Conservation (phyloP, 1,140 invertebrate species). For the Zaprionus capensis region DNA sequence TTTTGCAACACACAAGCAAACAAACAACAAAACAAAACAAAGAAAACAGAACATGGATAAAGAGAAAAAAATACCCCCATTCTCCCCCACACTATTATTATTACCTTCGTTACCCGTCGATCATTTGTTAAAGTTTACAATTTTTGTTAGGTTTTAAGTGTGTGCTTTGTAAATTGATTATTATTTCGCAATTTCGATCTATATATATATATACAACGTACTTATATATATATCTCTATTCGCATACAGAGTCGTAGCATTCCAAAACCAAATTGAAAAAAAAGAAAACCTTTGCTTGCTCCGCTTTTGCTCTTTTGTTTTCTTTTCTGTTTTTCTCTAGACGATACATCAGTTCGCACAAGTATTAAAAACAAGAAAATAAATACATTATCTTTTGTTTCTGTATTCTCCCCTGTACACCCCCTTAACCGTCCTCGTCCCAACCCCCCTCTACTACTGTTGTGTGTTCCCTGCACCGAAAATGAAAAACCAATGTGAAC, state of each 20-base stretch:
- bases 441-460: slow-evolving; percentile 21
- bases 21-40: slow-evolving; percentile 11
- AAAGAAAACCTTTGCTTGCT: slow-evolving; percentile 38
- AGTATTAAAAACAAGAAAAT: slow-evolving; percentile 60
- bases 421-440: slow-evolving; percentile 11
- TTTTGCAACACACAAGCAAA: slow-evolving; percentile 32
- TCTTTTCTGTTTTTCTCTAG: slow-evolving; percentile 42
- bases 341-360: slow-evolving; percentile 73
- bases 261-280: slow-evolving; percentile 64
- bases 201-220: slow-evolving; percentile 6
- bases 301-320: slow-evolving; percentile 47
- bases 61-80: slow-evolving; percentile 20
- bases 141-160: slow-evolving; percentile 82
- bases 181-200: slow-evolving; percentile 46
- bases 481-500: slow-evolving; percentile 58
- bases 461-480: slow-evolving; percentile 64
- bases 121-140: slow-evolving; percentile 76
- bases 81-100: slow-evolving; percentile 12
- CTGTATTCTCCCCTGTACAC: slow-evolving; percentile 14
- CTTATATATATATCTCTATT: slow-evolving; percentile 35
- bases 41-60: slow-evolving; percentile 36
- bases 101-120: slow-evolving; percentile 37
- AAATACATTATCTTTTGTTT: slow-evolving; percentile 26
- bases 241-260: slow-evolving; percentile 77
- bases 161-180: slow-evolving; percentile 68